Evolutionary conservation across 2,797 vertebrate genomes (phyloP), one percentile per base, ranked within the genome.

Genomic region (Myotis daubentonii): DNA sequence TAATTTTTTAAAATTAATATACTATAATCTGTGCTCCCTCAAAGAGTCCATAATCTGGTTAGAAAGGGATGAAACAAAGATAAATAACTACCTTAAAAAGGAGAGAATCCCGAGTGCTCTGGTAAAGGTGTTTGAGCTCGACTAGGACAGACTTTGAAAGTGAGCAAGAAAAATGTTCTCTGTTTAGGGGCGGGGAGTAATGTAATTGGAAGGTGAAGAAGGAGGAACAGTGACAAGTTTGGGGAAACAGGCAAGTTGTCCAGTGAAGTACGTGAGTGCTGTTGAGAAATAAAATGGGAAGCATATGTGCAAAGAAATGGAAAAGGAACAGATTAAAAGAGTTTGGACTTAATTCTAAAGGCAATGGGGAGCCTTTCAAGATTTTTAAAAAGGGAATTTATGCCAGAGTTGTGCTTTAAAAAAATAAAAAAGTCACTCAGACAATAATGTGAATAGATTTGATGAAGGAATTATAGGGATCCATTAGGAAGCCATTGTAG

Each of bases 11-110:
- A 1, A 93, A 55, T 76, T 71, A 92, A 36, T 92, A 38, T 25
- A 62, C 44, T 71, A 6, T 79, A 81, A 47, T 85, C 74, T 47
- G 2, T 68, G 49, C 25, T n/a, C 19, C n/a, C n/a, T 87, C 79
- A 62, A 44, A 94, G 41, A 13, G 8, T 81, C 79, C 70, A 3
- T 66, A 86, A 72, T 86, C 53, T 89, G 47, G 3, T 68, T 91
- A 88, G 94, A 49, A 93, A 84, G 38, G 47, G 20, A 60, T 74
- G 36, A 93, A 95, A 72, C 47, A 85, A 71, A 89, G 89, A 55
- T 55, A 70, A 87, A 38, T 44, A 87, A 70, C 30, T 49, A 36
- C 85, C 51, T 74, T 94, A 87, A 92, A 81, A 83, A 78, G 51
- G 65, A 57, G 66, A 87, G 41, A 80, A 80, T 88, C 51, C 71